These are phyloP conservation scores for Lycophotia porphyrea DNA, from an alignment of 2,888 invertebrate species.

Conservation along the genomic window DNA sequence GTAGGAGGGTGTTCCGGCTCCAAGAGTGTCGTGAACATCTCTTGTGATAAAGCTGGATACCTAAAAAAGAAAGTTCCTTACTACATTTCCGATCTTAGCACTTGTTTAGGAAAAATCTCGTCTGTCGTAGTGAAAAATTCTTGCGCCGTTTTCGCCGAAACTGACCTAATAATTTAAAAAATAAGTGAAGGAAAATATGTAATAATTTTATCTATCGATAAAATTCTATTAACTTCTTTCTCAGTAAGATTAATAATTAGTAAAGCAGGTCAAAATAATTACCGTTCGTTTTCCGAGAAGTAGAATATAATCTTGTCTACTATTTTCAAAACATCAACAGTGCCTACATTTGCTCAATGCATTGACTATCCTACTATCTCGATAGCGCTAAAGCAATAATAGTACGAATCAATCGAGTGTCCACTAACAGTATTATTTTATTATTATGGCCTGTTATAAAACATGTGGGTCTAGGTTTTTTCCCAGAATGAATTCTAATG, in stretches of 20 bases:
- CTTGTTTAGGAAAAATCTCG: not conserved
- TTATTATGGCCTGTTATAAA: conserved; percentile 61
- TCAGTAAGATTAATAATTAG: conserved; percentile 40
- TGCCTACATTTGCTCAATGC: conserved; percentile 18
- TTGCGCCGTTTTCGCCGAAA: conserved; percentile 2
- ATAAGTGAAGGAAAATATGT: no score
- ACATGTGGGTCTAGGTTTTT: conserved; percentile 69
- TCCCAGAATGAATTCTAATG: conserved; percentile 74
- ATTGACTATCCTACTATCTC: conserved; percentile 52
- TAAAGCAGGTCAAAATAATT: conserved; percentile 59
- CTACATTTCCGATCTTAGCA: conserved; percentile 20
- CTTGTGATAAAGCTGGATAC: conserved; percentile 94
- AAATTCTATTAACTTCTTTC: conserved; percentile 33
- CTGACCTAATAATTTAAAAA: conserved; percentile 13
- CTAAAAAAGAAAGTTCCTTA: conserved; percentile 69
- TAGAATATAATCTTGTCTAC: conserved; percentile 43
- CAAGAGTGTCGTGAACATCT: conserved; percentile 95
- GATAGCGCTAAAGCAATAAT: conserved; percentile 65
- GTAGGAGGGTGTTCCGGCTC: conserved; percentile 92
- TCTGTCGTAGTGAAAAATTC: not conserved
- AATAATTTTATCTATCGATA: no score
- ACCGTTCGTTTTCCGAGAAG: conserved; percentile 52
- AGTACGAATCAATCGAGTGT: conserved; percentile 69
- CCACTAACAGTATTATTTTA: conserved; percentile 54
- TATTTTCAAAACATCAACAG: conserved; percentile 28